Evolutionary conservation across 1,140 invertebrate genomes (phyloP), one percentile per base, ranked within the genome.

Genomic region (Drosophila sturtevanti): DNA sequence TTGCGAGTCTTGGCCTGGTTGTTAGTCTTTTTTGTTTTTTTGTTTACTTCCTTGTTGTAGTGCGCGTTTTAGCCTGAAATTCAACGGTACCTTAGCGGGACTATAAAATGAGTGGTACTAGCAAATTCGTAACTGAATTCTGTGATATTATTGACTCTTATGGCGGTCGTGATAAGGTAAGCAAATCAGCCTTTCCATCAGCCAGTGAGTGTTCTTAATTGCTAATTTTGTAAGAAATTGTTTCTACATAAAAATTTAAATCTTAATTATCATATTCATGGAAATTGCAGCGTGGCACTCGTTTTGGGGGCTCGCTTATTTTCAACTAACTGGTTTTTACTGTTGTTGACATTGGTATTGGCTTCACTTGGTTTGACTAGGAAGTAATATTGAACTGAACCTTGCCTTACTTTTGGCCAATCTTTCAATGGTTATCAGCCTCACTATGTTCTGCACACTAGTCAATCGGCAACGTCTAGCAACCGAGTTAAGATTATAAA

Each of bases 151-250:
- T 93, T 44, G 93, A 93, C 61, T 93, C 92, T n/a, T 93, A 93
- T 77, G 93, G 92, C 72, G 93, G 93, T 10, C 89, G 93, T 67
- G 93, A 93, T 91, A 93, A 93, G 92, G 93, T 93, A 90, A 90
- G 37, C 12, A 34, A 54, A 21, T 11, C 12, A n/a, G 6, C 4
- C 52, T 2, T 11, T 1, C 11, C 11, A 37, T 9, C 38, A 48
- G 76, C 48, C 72, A 62, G 51, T 75, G 52, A n/a, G 14, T 68
- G 34, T 74, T 34, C 55, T 73, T 67, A 4, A 18, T 61, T 58
- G 14, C 4, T 14, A 48, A n/a, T n/a, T n/a, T n/a, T n/a, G n/a
- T n/a, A n/a, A n/a, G n/a, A n/a, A 31, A 35, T 21, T 35, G 34
- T 55, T 14, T 2, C n/a, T n/a, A n/a, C n/a, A n/a, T n/a, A n/a